A percentile compares a stretch with the other conserved stretches of the same genome.
Evolutionary conservation across 2,888 invertebrate genomes (phyloP).

Genomic region (Cistogaster globosa): DNA sequence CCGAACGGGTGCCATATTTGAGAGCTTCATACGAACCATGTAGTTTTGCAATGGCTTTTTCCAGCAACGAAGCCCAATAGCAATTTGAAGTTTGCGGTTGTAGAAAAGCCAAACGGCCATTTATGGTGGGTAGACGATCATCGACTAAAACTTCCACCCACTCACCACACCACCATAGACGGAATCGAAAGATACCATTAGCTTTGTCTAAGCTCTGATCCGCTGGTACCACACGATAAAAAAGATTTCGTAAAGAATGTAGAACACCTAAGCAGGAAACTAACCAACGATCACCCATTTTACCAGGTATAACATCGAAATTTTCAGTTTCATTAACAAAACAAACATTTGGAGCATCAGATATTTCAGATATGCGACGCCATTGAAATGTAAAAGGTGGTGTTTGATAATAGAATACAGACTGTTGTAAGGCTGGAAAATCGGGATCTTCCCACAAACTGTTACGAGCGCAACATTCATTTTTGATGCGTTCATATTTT

Average conservation of each 20-base stretch:
- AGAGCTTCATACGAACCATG: conserved; percentile 97
- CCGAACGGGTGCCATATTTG: conserved; percentile 94
- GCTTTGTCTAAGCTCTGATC: conserved; percentile 91
- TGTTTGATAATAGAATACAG: conserved; percentile 96
- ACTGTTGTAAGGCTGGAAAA: conserved; percentile 93
- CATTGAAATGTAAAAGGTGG: conserved; percentile 96
- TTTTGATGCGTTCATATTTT: conserved; percentile 91
- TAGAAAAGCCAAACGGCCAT: conserved; percentile 92
- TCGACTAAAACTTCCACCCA: conserved; percentile 96
- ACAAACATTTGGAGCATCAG: conserved; percentile 85
- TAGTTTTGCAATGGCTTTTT: conserved; percentile 97
- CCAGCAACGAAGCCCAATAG: conserved; percentile 94
- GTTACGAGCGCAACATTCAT: conserved; percentile 90
- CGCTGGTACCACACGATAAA: conserved; percentile 95
- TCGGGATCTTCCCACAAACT: conserved; percentile 96
- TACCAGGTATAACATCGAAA: conserved; percentile 93
- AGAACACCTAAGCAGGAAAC: conserved; percentile 94
- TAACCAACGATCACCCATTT: conserved; percentile 96
- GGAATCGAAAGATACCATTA: conserved; percentile 93
- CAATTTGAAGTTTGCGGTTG: conserved; percentile 91
- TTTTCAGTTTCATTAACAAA: conserved; percentile 84
- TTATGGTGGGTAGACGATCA: conserved; percentile 94
- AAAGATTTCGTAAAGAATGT: conserved; percentile 92
- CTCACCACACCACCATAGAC: conserved; percentile 96
- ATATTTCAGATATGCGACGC: conserved; percentile 90